A percentile compares a stretch with the other conserved stretches of the same genome.
phyloP scores from a whole-genome alignment of 1,140 invertebrate species.

The Dryas iulia region DNA sequence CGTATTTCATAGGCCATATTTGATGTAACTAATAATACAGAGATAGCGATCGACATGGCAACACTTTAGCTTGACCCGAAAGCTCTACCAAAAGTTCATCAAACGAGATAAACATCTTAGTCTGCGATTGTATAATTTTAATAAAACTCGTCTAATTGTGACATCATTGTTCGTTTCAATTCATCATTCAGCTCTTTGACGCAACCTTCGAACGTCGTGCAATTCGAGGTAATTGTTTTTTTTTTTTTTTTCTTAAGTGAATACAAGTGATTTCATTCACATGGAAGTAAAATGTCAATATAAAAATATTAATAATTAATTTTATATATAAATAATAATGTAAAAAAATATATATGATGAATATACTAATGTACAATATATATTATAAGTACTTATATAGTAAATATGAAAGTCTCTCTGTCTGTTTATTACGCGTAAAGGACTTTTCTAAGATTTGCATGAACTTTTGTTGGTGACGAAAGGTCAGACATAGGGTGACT shows the following conservation, averaged over 20 bases:
- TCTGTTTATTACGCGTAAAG: too few relatives aligned
- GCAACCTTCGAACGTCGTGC: constrained; percentile 47
- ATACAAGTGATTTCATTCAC: neutral
- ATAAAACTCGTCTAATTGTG: constrained; percentile 56
- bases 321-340: neutral
- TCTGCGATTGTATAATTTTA: constrained; percentile 21
- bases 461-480: too few relatives aligned
- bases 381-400: too few relatives aligned
- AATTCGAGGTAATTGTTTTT: constrained; percentile 22
- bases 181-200: constrained; percentile 59
- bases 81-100: neutral
- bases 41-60: neutral
- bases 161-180: constrained; percentile 61
- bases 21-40: neutral
- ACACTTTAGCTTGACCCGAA: neutral
- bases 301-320: neutral
- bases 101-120: neutral
- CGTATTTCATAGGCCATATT: neutral
- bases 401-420: too few relatives aligned
- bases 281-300: neutral
- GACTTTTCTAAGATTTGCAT: too few relatives aligned
- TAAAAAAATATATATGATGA: too few relatives aligned
- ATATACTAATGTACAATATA: too few relatives aligned
- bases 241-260: neutral
- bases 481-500: too few relatives aligned